Evolutionary conservation across 2,113 vertebrate genomes (phyloP), one percentile per base, ranked within the genome.

Genomic region (Apus apus): DNA sequence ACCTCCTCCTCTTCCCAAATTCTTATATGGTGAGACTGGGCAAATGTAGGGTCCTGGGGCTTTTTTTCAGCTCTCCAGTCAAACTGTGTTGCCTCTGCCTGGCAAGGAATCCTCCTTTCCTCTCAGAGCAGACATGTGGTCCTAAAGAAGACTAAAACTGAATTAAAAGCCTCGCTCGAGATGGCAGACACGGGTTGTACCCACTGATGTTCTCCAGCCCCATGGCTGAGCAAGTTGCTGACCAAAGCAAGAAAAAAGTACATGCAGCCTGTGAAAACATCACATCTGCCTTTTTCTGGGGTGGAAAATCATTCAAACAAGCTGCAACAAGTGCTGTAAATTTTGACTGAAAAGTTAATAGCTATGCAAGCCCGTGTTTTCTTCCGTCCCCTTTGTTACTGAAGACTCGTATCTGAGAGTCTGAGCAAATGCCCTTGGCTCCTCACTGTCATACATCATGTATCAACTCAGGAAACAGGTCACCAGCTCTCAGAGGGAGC

Each of bases 211-310:
- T 65, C 36, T 74, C n/a, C 65, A 77, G 58, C 65, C 40, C 11
- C 13, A 15, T 0, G 1, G 54, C 45, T 3, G 4, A 66, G 68
- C 9, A 26, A 80, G 34, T 22, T 60, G 62, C 57, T 0, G 0
- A n/a, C 25, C 64, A 61, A 86, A 94, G 38, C 53, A 48, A 62
- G 62, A 3, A 3, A 32, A 30, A n/a, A 75, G 13, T 25, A 45
- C 3, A 2, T 3, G 10, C 54, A 61, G 45, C 34, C 65, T 56
- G 13, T 32, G 56, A 50, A 77, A 76, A 43, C 40, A 36, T 12
- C 46, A 11, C 34, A 29, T 23, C 53, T 79, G 62, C 40, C 36
- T 90, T 14, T 61, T 72, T 11, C n/a, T 65, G 30, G 45, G 45
- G 14, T 56, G 21, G 36, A 56, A 91, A 67, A 76, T 16, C 3